Evolutionary conservation across 1,140 invertebrate species (phyloP).

Genomic region (Microplitis demolitor): DNA sequence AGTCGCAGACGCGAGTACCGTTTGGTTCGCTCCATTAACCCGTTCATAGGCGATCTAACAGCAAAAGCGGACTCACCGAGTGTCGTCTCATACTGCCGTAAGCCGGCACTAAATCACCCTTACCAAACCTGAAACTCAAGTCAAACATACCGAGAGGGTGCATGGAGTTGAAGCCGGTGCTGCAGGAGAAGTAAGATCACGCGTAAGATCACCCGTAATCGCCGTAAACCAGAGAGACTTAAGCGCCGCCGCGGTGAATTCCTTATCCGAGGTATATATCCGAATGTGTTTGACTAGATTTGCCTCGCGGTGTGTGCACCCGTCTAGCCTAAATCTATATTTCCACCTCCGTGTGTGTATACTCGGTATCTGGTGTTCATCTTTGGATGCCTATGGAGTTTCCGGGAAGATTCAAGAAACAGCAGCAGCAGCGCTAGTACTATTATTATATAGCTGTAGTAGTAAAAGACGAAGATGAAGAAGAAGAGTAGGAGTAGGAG

Average conservation of each 20-base stretch:
- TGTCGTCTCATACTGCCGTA: constrained; percentile 40
- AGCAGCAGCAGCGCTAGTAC: background rate
- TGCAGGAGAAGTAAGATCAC: constrained; percentile 40
- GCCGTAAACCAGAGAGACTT: constrained; percentile 54
- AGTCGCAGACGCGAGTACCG: constrained; percentile 17
- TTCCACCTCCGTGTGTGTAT: constrained; percentile 46
- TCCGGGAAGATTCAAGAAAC: background rate
- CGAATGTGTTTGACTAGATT: constrained; percentile 31
- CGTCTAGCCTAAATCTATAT: constrained; percentile 57
- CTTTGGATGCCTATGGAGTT: constrained; percentile 31
- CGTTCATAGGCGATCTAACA: constrained; percentile 54
- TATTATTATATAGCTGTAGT: no score
- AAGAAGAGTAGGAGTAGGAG: no score
- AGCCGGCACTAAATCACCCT: constrained; percentile 55
- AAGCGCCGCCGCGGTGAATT: constrained; percentile 45
- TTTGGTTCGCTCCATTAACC: constrained; percentile 55
- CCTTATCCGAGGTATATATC: constrained; percentile 35
- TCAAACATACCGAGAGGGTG: constrained; percentile 49
- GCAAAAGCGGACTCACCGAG: constrained; percentile 37
- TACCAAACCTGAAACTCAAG: constrained; percentile 51
- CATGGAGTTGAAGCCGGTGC: constrained; percentile 4
- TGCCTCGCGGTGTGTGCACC: constrained; percentile 28
- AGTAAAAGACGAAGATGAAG: no score
- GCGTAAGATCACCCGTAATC: constrained; percentile 49
- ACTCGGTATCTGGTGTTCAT: constrained; percentile 44